A percentile compares a stretch with the other conserved stretches of the same genome.
These are phyloP conservation scores for Stegophylla sp. DNA, from an alignment of 2,888 invertebrate genomes.

Conservation along the genomic window DNA sequence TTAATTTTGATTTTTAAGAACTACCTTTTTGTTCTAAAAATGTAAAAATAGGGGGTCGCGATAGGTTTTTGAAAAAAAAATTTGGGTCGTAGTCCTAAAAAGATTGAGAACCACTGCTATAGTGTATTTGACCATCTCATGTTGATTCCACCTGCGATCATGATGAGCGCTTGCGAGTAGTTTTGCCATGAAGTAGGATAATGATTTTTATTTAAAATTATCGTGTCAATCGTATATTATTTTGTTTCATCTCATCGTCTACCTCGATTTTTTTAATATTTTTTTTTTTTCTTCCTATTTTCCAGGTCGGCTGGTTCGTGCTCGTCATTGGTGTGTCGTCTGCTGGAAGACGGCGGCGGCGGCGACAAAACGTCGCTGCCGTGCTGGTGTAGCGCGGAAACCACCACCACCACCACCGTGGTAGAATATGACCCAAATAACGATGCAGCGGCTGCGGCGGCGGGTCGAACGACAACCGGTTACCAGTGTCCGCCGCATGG, in stretches of 20 bases:
- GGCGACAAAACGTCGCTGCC: constrained; percentile 63
- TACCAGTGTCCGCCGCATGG: constrained; percentile 60
- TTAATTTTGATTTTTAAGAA: too few species aligned
- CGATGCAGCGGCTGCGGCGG: constrained; percentile 63
- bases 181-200: constrained; percentile 3
- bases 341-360: constrained; percentile 55
- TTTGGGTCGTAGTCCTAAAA: too few species aligned
- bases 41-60: too few species aligned
- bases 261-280: neutral
- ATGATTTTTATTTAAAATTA: constrained; percentile 36
- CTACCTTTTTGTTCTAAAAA: too few species aligned
- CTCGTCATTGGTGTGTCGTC: constrained; percentile 59
- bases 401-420: constrained; percentile 63
- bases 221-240: constrained; percentile 16
- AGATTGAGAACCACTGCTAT: too few species aligned
- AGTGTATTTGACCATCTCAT: too few species aligned
- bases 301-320: constrained; percentile 56
- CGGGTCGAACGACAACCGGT: constrained; percentile 63
- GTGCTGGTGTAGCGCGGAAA: constrained; percentile 59
- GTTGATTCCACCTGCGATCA: neutral
- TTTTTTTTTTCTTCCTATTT: neutral
- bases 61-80: too few species aligned
- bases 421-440: constrained; percentile 66
- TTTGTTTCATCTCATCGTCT: neutral
- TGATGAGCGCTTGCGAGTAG: neutral